Base-by-base conservation (phyloP, 2,888 invertebrate genomes). In the Frankliniella intonsa region DNA sequence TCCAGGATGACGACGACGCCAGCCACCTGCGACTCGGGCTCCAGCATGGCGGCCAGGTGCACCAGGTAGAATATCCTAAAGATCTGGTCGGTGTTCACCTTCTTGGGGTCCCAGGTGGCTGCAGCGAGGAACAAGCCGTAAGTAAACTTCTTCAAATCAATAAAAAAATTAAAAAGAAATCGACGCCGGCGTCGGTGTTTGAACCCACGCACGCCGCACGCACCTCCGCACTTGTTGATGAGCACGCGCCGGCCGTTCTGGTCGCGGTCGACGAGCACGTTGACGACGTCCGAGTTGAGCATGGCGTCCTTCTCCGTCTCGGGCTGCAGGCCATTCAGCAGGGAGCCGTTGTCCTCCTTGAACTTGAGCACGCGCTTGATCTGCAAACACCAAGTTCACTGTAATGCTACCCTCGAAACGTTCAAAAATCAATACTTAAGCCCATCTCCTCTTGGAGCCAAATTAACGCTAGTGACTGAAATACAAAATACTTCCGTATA, bases 1-100 rank as follows among this genome's bases (percentile, higher is more conserved):
- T 96, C 95, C 94, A 95, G 94, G 83, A 96, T 89, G 27, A 95
- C 94, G 14, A 95, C 93, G 10, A 92, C 92, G 27, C 95, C 95
- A 65, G 91, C 90, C n/a, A 95, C 92, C 87, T 90, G 85, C 0
- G 94, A 93, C 88, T 94, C 93, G 0, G 93, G 93, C 87, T 94
- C 94, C 84, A 92, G 85, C 86, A 94, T 90, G n/a, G 95, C 94
- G 0, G 93, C 92, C 85, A 93, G 90, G 87, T 96, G 95, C 84
- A 95, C 92, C 85, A 95, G 88, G 87, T 95, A 96, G 87, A 95
- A 93, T 86, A 95, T 88, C 84, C 93, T 90, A 88, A 96, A 94
- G 85, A 95, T 87, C 86, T 94, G 93, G 86, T 95, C 95, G 0
- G 94, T 90, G 80, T 88, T 90, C 84, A 95, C 92, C 85, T 91